phyloP scores from a whole-genome alignment of 2,113 vertebrate species.

The Bubalus kerabau region DNA sequence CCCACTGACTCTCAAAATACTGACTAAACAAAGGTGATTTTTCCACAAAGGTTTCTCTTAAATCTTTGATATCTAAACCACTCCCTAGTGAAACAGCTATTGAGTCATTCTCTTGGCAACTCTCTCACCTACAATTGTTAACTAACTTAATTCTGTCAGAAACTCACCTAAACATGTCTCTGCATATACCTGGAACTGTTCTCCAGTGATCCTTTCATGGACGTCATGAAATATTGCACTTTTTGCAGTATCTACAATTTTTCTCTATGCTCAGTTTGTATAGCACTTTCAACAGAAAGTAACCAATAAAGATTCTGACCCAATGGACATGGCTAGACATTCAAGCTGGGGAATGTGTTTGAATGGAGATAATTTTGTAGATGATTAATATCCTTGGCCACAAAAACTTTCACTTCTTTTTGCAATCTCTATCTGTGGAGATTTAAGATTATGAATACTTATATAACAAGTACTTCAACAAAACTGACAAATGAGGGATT shows the following conservation, averaged over 20 bases:
- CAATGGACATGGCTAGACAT: background rate
- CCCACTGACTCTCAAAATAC: background rate
- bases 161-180: background rate
- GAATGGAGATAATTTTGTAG: background rate
- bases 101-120: background rate
- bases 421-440: background rate
- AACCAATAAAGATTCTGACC: background rate
- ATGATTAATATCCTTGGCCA: background rate
- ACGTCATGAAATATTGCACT: background rate
- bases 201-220: background rate
- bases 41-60: background rate
- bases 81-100: background rate
- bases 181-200: background rate
- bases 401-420: background rate
- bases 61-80: background rate
- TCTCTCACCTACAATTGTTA: background rate
- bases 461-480: background rate
- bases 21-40: background rate
- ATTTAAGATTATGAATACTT: background rate
- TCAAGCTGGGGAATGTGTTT: background rate
- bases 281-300: background rate
- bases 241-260: background rate
- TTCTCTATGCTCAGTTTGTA: background rate
- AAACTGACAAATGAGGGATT: background rate
- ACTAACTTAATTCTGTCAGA: background rate